Base-by-base conservation (phyloP, 2,797 vertebrate species). In the Urocyon cinereoargenteus region DNA sequence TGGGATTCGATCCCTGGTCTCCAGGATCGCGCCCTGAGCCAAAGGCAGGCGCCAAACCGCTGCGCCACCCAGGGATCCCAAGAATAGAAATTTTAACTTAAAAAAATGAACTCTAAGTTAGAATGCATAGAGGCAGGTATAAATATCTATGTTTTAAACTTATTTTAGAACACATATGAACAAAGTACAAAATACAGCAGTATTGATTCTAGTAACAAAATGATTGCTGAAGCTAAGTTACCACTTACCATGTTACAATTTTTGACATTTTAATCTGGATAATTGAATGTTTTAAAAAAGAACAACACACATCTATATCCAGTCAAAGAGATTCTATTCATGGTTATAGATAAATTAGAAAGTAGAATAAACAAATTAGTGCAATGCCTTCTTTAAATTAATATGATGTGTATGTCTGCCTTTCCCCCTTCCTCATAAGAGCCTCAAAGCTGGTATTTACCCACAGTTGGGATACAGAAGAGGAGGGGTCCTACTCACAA, bases 161-260 rank as follows among this genome's bases (percentile, higher is more conserved):
- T 66, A 55, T 86, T 91, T 95, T 19, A 84, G 85, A 75, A 61
- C 18, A 45, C 31, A n/a, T 77, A 66, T 81, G 55, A 92, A 85
- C 3, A 62, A 84, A 49, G 31, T 84, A 16, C 45, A 64, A 84
- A 53, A 34, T 55, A 66, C 15, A 61, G 15, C 10, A 6, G 6
- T 66, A 49, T 31, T 85, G 59, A 72, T 62, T 91, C 24, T 28
- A 72, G 36, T 26, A 51, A 3, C 36, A 79, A 90, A 90, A 53
- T 92, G 10, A 45, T 61, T 86, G 4, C 45, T 73, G 13, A 53
- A 75, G 18, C 18, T 53, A 34, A 89, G 68, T 26, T 24, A 2
- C 45, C 40, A 45, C 11, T 81, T 89, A 66, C 49, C 22, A 81
- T 51, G 36, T 86, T 31, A 68, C 5, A 31, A 14, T n/a, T 79